phyloP scores from a whole-genome alignment of 2,113 vertebrate genomes.

The Pelmatolapia mariae region DNA sequence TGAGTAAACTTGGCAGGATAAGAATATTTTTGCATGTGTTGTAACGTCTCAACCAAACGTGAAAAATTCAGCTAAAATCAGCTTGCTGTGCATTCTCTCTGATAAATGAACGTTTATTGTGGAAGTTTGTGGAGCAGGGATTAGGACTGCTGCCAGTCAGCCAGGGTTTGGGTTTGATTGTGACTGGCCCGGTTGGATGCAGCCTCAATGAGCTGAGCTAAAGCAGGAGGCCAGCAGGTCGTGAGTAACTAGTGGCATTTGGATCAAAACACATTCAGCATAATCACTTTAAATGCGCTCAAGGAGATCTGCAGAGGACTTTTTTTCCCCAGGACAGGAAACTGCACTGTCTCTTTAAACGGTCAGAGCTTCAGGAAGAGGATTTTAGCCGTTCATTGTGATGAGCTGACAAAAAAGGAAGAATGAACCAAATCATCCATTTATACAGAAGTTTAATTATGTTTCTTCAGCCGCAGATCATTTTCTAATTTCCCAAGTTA shows the following conservation, averaged over 20 bases:
- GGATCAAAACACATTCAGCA: background rate
- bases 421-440: background rate
- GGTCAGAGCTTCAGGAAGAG: background rate
- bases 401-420: background rate
- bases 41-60: background rate
- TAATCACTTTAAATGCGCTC: constrained; percentile 6
- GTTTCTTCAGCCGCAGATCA: background rate
- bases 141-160: background rate
- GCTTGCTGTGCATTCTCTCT: background rate
- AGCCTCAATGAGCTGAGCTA: background rate
- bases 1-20: background rate
- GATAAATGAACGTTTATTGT: background rate
- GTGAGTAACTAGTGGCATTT: constrained; percentile 17
- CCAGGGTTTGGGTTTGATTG: background rate
- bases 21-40: background rate
- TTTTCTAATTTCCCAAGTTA: background rate
- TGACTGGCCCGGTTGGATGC: background rate
- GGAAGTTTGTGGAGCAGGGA: background rate
- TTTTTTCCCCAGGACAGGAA: background rate
- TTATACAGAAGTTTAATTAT: background rate
- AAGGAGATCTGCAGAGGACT: background rate
- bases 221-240: constrained; percentile 2
- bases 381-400: background rate
- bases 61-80: background rate
- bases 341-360: background rate